Conservation (phyloP, 1,140 invertebrate genomes). For the Ostrea edulis region DNA sequence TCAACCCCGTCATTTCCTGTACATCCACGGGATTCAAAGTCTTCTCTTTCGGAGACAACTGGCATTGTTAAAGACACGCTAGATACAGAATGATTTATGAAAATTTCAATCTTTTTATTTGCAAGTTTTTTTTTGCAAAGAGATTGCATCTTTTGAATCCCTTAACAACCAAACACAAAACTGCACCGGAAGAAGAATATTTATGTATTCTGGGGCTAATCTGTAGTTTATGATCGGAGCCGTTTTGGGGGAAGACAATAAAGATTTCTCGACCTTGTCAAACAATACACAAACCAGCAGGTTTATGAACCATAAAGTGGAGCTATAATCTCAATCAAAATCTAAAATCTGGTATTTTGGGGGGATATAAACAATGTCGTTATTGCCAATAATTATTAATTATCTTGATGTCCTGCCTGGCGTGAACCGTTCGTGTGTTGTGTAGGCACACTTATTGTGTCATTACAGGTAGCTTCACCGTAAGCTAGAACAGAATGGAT, state of each 20-base stretch:
- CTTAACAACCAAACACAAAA: conserved; percentile 24
- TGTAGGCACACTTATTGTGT: neutral
- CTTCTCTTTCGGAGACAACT: neutral
- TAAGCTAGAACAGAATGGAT: neutral
- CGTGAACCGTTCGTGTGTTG: neutral
- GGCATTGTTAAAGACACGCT: neutral
- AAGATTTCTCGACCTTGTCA: neutral
- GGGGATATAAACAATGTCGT: conserved; percentile 10
- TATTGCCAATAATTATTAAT: conserved; percentile 11
- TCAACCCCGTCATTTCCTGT: neutral
- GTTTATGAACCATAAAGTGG: neutral
- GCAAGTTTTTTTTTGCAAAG: neutral
- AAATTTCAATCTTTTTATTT: neutral
- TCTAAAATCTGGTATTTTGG: conserved; percentile 9
- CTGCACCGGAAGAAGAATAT: neutral
- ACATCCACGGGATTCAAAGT: neutral
- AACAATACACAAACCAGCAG: neutral
- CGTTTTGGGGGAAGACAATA: neutral
- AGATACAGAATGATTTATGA: neutral
- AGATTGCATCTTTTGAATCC: conserved; percentile 8
- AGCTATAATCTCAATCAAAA: conserved; percentile 25
- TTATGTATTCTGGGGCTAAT: neutral
- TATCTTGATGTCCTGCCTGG: neutral
- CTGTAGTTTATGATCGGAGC: neutral
- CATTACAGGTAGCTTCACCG: neutral